These are phyloP conservation scores for Pseudopleuronectes americanus DNA, from an alignment of 2,797 vertebrate species.

Conservation along the genomic window DNA sequence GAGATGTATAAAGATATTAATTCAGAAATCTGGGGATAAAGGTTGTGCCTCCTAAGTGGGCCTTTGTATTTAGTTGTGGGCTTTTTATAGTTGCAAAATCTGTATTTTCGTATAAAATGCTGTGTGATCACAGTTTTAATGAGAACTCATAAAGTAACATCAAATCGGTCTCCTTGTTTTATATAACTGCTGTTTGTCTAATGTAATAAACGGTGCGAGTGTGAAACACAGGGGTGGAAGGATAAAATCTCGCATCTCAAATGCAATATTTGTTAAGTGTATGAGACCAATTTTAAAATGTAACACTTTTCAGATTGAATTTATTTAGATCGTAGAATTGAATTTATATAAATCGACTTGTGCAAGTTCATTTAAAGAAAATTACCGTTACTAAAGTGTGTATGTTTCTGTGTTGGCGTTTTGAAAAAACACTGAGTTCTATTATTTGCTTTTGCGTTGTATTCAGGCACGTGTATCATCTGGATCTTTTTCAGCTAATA, in stretches of 20 bases:
- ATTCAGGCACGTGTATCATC: conserved; percentile 45
- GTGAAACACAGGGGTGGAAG: conserved; percentile 7
- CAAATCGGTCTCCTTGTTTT: conserved; percentile 7
- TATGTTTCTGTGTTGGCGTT: conserved; percentile 31
- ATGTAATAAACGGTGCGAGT: conserved; percentile 8
- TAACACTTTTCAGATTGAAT: conserved; percentile 3
- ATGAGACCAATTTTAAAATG: conserved; percentile 1
- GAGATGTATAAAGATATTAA: conserved; percentile 37
- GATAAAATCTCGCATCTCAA: too few relatives aligned
- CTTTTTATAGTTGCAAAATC: conserved; percentile 2
- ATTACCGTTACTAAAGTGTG: conserved; percentile 12
- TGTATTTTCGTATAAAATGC: background rate
- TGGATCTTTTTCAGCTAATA: conserved; percentile 67
- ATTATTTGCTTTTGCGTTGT: conserved; percentile 37
- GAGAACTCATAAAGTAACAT: background rate
- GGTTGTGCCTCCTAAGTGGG: conserved; percentile 12
- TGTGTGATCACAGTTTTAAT: conserved; percentile 7
- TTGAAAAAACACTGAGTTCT: conserved; percentile 6
- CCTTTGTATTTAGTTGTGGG: conserved; percentile 24
- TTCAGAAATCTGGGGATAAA: conserved; percentile 27
- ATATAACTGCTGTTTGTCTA: conserved; percentile 11
- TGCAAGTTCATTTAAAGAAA: background rate
- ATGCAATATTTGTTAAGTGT: conserved; percentile 26
- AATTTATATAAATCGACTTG: conserved; percentile 2
- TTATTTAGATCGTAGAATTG: background rate